Evolutionary conservation across 1,140 invertebrate genomes (phyloP), one percentile per base, ranked within the genome.

Genomic region (Harlomillsia oculata): DNA sequence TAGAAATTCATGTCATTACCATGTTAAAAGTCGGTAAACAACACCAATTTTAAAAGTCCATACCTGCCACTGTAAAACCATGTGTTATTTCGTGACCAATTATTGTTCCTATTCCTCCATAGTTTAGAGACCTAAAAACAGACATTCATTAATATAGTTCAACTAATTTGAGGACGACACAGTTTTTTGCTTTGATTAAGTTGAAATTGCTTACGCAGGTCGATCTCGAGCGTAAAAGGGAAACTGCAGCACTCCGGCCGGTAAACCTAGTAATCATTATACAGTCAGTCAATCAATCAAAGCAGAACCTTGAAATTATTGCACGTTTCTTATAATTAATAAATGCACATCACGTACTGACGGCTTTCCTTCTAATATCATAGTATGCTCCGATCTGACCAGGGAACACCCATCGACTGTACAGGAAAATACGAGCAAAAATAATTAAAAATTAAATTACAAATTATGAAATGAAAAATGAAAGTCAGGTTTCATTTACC

Each of bases 191-290:
- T 25, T 26, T 36, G 4, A 45, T 9, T 56, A 11, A 30, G 16
- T 30, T n/a, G n/a, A 18, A 40, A 32, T 45, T 5, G 20, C 29
- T 49, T 28, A 50, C 30, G 29, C 14, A 30, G 48, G 5, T 79
- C 79, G 62, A 13, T 49, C 37, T 28, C 39, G 30, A 4, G 29
- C n/a, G 44, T 53, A 57, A 39, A 59, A 66, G 26, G 66, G 66
- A 3, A 44, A 43, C 26, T 67, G 64, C 6, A 67, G 39, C 44
- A 67, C 58, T 29, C 64, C 66, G 39, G 61, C 59, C 23, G 66
- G 66, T 32, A 67, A 49, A 25, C 48, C 63, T 64, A 20, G 11
- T 50, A 25, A 28, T 18, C 45, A 21, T 44, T 34, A 26, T 9
- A 32, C 41, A 9, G n/a, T 45, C 8, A 21, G 21, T n/a, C n/a